These are phyloP conservation scores for Chaetodon auriga DNA, from an alignment of 2,113 vertebrate genomes.

Conservation along the genomic window DNA sequence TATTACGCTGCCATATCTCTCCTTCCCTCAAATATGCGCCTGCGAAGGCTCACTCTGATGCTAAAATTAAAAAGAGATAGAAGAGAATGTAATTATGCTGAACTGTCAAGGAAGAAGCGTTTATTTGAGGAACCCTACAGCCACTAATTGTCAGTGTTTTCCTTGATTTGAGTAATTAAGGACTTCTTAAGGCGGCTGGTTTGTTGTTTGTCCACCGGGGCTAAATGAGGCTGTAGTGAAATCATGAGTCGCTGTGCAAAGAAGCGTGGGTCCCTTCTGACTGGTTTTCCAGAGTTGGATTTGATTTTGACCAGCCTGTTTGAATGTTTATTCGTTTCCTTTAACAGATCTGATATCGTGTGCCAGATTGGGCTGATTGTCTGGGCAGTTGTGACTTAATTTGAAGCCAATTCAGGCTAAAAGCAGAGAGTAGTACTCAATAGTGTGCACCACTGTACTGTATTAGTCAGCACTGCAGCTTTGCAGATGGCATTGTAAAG, in stretches of 20 bases:
- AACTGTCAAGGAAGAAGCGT: constrained; percentile 76
- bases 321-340: constrained; percentile 63
- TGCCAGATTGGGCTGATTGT: constrained; percentile 64
- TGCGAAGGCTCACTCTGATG: constrained; percentile 81
- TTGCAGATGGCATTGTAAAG: constrained; percentile 59
- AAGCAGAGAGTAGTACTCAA: constrained; percentile 5
- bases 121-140: constrained; percentile 76
- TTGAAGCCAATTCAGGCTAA: constrained; percentile 65
- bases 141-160: constrained; percentile 80
- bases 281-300: constrained; percentile 51
- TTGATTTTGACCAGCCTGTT: constrained; percentile 62
- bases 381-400: constrained; percentile 54
- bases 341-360: constrained; percentile 39
- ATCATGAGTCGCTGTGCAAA: constrained; percentile 64
- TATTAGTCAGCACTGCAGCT: constrained; percentile 31
- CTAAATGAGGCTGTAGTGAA: constrained; percentile 72
- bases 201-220: constrained; percentile 70
- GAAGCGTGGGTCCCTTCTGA: constrained; percentile 65
- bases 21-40: constrained; percentile 87
- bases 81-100: constrained; percentile 77
- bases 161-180: constrained; percentile 80
- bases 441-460: constrained; percentile 39
- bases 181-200: constrained; percentile 68
- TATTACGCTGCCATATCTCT: constrained; percentile 89
- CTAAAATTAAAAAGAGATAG: constrained; percentile 78